Percentiles rank a stretch among this genome's conserved stretches.
Evolutionary conservation across 2,797 vertebrate genomes (phyloP).

Genomic region (Cyprinodon diabolis): DNA sequence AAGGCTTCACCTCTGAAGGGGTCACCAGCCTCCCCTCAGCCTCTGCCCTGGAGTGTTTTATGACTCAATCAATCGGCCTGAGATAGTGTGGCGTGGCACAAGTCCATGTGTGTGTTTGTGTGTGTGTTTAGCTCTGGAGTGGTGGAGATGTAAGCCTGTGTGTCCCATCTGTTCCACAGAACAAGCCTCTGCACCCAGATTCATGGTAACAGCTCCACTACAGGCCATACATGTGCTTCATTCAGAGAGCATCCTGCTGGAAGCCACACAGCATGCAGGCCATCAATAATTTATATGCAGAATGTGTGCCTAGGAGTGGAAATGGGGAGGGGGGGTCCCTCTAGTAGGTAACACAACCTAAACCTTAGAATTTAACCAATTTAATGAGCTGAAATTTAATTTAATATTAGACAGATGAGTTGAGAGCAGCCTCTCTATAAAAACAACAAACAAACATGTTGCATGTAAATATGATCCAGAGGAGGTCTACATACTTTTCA

Average conservation of each 20-base stretch:
- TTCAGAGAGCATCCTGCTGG: slow-evolving; percentile 49
- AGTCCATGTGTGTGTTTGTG: slow-evolving; percentile 28
- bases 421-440: neutral
- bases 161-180: slow-evolving; percentile 62
- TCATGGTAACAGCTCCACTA: slow-evolving; percentile 52
- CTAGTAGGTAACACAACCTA: neutral
- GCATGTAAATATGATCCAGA: neutral
- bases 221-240: slow-evolving; percentile 60
- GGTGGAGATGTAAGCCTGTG: slow-evolving; percentile 37
- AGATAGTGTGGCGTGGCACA: slow-evolving; percentile 33
- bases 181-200: slow-evolving; percentile 42
- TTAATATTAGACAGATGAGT: neutral
- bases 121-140: neutral
- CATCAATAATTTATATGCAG: slow-evolving; percentile 52
- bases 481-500: slow-evolving; percentile 56
- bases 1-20: slow-evolving; percentile 30
- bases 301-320: slow-evolving; percentile 3
- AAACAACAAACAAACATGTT: neutral
- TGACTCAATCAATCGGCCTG: slow-evolving; percentile 55
- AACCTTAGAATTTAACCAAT: neutral
- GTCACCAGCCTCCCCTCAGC: slow-evolving; percentile 14
- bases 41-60: slow-evolving; percentile 23
- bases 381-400: neutral
- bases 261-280: slow-evolving; percentile 40
- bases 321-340: neutral